Conservation (phyloP, 2,888 invertebrate species). For the Pycnomerus fuliginosus region DNA sequence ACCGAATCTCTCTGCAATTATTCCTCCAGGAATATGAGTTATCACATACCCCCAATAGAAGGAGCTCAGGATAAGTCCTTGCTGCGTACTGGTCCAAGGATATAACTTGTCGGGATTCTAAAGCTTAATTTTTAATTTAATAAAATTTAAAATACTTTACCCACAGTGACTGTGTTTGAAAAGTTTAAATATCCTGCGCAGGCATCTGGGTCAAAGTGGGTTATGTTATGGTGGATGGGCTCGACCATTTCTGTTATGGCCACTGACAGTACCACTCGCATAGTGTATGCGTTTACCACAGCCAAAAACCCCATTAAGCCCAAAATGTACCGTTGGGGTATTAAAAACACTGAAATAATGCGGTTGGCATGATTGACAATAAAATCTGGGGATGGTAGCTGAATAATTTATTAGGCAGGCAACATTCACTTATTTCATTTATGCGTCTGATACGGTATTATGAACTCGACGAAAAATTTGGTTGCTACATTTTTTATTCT, state of each 20-base stretch:
- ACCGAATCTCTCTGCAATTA: constrained; percentile 77
- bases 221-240: constrained; percentile 36
- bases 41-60: constrained; percentile 86
- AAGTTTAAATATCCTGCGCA: constrained; percentile 49
- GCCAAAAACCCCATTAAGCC: constrained; percentile 55
- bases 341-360: constrained; percentile 55
- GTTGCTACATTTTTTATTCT: too few species aligned
- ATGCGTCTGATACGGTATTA: too few species aligned
- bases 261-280: constrained; percentile 50
- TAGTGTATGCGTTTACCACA: constrained; percentile 51
- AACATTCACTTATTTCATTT: too few species aligned
- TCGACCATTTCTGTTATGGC: constrained; percentile 54
- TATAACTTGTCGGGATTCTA: constrained; percentile 27
- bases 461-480: too few species aligned
- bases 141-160: background rate
- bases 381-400: too few species aligned
- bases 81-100: constrained; percentile 66
- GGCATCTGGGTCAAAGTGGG: constrained; percentile 55
- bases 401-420: too few species aligned
- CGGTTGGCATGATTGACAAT: too few species aligned
- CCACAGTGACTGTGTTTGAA: constrained; percentile 4
- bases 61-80: constrained; percentile 75
- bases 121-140: background rate
- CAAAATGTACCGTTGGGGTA: constrained; percentile 70
- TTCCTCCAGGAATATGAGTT: constrained; percentile 80